Evolutionary conservation across 1,140 invertebrate species (phyloP), one percentile per base, ranked within the genome.

Genomic region (Drosophila suzukii): DNA sequence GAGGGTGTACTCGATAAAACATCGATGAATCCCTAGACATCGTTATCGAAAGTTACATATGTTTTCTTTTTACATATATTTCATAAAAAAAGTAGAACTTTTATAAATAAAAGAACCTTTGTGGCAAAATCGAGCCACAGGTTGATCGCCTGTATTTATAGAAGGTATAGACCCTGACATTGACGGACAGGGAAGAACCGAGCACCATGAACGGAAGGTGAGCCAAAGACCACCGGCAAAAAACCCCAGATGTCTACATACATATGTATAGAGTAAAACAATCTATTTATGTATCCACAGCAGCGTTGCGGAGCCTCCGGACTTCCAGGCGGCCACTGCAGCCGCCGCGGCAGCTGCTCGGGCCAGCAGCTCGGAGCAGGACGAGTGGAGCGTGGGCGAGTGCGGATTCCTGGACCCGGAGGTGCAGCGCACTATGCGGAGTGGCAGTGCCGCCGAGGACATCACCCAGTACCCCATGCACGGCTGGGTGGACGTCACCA

Each of bases 401-500:
- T 90, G 85, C 32, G 80, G 82, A 0, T 91, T 80, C 24, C 43
- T 74, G 13, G 90, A 91, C 32, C 67, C 65, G 1, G 85, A 91
- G n/a, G 72, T 88, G 36, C 90, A 91, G 50, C 82, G 86, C 15
- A 63, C 68, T 7, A 81, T 81, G 53, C 63, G 85, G 6, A 71
- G 86, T 44, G 60, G 74, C 47, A 76, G 86, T 49, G 76, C 74
- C 4, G 76, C 88, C 7, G 88, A 91, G 47, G 88, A 90, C 62
- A 90, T 91, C 27, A 86, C 79, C 49, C 76, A 81, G 60, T 92
- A 91, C 32, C 91, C 91, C 0, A 58, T 89, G 17, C 83, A 90
- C 41, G 91, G 90, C n/a, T 97, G 96, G 96, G 93, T 95, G 27
- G 95, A 96, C 73, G 95, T 97, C 30, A 97, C 96, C 17, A 78